phyloP scores from a whole-genome alignment of 2,113 vertebrate genomes.

The Sylvilagus bachmani region DNA sequence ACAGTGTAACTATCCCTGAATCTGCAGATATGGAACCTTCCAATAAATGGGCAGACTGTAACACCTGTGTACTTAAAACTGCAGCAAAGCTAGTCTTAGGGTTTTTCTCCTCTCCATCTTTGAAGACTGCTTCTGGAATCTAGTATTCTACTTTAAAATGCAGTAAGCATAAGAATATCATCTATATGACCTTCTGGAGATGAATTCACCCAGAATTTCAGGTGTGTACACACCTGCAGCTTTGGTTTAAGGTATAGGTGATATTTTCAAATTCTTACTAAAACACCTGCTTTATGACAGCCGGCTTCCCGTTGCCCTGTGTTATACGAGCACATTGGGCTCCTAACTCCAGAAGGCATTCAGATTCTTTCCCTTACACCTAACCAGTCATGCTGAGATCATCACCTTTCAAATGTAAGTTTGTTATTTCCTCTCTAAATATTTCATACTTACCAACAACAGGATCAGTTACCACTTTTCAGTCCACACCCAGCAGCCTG shows the following conservation, averaged over 20 bases:
- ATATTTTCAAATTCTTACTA: conserved; percentile 55
- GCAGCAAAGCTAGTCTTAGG: neutral
- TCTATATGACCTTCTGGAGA: neutral
- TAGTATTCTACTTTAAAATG: conserved; percentile 3
- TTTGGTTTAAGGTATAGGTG: conserved; percentile 38
- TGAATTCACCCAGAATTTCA: conserved; percentile 37
- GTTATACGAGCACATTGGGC: neutral
- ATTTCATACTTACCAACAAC: conserved; percentile 21
- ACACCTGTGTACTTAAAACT: neutral
- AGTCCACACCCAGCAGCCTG: neutral
- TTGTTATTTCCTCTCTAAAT: conserved; percentile 46
- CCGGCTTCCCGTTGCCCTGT: neutral
- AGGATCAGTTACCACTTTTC: conserved; percentile 43
- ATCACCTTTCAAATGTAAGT: conserved; percentile 49
- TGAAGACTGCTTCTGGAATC: neutral
- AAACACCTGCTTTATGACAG: conserved; percentile 10
- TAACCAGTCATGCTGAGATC: conserved; percentile 32
- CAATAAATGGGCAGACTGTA: neutral
- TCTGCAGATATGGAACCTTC: neutral
- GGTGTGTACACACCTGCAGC: conserved; percentile 14
- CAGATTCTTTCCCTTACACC: conserved; percentile 27
- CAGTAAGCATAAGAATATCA: neutral
- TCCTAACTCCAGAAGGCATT: neutral
- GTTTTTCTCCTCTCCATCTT: neutral
- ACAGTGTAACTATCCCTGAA: neutral